These are phyloP conservation scores for Myrmophylax atrothorax DNA, from an alignment of 2,113 vertebrate genomes.

Conservation along the genomic window DNA sequence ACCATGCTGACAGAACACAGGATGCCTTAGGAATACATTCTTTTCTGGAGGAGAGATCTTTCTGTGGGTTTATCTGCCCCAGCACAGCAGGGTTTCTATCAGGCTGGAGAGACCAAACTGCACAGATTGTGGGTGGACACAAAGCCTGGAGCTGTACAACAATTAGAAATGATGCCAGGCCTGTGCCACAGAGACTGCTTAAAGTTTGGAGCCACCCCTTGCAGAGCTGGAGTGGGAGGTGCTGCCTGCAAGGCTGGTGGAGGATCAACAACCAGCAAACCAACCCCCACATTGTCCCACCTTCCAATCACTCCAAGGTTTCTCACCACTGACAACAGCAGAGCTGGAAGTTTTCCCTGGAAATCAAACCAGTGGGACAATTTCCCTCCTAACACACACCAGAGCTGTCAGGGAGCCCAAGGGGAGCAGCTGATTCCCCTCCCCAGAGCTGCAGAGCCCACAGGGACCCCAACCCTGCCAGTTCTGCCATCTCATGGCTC, in stretches of 20 bases:
- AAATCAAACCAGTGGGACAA: not conserved
- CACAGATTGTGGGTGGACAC: not conserved
- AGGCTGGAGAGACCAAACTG: not conserved
- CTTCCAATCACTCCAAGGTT: not conserved
- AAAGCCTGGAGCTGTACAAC: not conserved
- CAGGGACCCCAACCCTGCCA: not conserved
- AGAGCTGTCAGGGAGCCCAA: not conserved
- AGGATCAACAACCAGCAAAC: not conserved
- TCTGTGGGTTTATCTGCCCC: not conserved
- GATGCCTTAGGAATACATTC: not conserved
- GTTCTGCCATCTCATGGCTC: not conserved
- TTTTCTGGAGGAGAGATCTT: not conserved
- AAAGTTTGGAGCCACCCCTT: not conserved
- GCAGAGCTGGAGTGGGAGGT: not conserved
- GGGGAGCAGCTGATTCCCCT: not conserved
- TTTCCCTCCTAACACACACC: not conserved
- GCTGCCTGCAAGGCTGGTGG: not conserved
- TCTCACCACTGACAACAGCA: not conserved
- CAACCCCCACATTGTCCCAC: not conserved
- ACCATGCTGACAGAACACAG: rapidly evolving
- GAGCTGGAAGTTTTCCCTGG: not conserved
- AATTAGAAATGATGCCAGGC: not conserved
- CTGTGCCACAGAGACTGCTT: not conserved
- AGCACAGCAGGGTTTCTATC: not conserved
- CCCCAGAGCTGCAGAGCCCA: not conserved